Evolutionary conservation across 2,113 vertebrate species (phyloP), one percentile per base, ranked within the genome.

Genomic region (Choloepus hoffmanni): DNA sequence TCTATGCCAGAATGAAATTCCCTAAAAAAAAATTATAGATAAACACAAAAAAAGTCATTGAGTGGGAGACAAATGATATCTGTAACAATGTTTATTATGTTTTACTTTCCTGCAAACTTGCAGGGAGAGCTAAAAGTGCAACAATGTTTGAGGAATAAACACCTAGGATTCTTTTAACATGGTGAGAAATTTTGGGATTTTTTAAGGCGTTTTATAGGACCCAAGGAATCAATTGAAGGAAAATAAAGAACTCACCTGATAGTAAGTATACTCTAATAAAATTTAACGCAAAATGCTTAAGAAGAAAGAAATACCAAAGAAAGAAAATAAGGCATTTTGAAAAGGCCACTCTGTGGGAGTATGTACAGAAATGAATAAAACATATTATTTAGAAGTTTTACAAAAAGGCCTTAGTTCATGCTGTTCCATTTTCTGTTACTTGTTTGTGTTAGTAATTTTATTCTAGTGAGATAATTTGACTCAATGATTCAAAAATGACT

Each of bases 11-110:
- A 96, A 89, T 78, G 12, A 92, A 94, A 89, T 94, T 91, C 85
- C 83, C 93, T 92, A 86, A 97, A 97, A 96, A 89, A 68, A 96
- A 89, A 58, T 78, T 88, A 85, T 58, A 96, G 83, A 91, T 74
- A 73, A 92, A 83, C 62, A 95, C 12, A 94, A 30, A 89, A 95
- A 96, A 96, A 94, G 90, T 92, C 96, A 92, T 5, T 77, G 88
- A 89, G 93, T 95, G 91, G 95, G 91, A 92, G 78, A 92, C 94
- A 95, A 19, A 16, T 94, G 91, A 68, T 92, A 82, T 77, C 36
- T 91, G 62, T 60, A 30, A 53, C 77, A 83, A n/a, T 82, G 40
- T 53, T 43, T 70, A 86, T 90, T 89, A 77, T 83, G 26, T 87
- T 90, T 77, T 63, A 63, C 26, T 92, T 33, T 87, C 68, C 60